phyloP scores from a whole-genome alignment of 2,797 vertebrate genomes.

The Scolopax rusticola region DNA sequence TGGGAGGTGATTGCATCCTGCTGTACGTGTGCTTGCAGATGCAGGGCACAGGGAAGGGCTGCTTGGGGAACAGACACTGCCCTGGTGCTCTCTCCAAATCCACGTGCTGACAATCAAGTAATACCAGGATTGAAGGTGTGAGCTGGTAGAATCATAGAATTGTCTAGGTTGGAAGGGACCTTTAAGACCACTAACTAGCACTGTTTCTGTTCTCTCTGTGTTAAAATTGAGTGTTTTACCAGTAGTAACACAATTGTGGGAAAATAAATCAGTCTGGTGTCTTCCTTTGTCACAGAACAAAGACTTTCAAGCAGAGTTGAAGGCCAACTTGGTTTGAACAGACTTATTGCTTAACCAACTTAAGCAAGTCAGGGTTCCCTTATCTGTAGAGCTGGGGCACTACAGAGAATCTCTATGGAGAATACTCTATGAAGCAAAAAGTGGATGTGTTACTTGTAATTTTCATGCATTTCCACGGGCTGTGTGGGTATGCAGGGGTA shows the following conservation, averaged over 20 bases:
- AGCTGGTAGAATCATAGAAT: background rate
- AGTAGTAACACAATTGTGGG: background rate
- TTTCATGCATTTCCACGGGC: background rate
- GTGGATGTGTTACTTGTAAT: rapidly evolving
- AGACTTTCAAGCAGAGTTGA: background rate
- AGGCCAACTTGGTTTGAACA: background rate
- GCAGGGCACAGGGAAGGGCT: background rate
- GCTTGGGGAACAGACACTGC: background rate
- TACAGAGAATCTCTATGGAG: background rate
- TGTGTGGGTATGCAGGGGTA: rapidly evolving
- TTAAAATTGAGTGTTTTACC: background rate
- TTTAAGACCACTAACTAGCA: too few relatives aligned
- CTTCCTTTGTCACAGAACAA: background rate
- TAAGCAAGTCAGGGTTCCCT: background rate
- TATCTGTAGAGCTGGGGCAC: rapidly evolving
- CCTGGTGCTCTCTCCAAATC: background rate
- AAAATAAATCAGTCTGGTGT: background rate
- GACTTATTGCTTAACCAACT: too few relatives aligned
- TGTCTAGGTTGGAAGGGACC: too few relatives aligned
- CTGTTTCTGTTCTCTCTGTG: background rate
- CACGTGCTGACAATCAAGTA: rapidly evolving
- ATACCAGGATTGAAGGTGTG: background rate
- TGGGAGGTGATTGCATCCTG: background rate
- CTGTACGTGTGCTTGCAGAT: background rate
- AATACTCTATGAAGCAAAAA: background rate